These are phyloP conservation scores for Cavia aperea DNA, from an alignment of 2,113 vertebrate species.

Conservation along the genomic window DNA sequence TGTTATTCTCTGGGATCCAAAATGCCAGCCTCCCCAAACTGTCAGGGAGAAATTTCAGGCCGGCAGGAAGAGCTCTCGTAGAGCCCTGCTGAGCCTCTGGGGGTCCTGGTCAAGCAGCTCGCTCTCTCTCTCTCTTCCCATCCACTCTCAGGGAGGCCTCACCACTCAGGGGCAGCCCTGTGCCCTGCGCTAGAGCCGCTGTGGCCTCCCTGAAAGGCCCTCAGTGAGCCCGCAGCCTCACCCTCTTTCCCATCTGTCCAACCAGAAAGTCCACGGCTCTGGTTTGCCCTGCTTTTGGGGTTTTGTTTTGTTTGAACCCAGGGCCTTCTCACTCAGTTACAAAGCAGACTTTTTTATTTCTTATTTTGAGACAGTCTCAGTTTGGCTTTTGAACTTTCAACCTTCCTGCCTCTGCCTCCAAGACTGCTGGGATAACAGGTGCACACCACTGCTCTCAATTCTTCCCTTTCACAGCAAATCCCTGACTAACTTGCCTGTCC, in stretches of 20 bases:
- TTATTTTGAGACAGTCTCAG: background rate
- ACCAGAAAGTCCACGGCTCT: background rate
- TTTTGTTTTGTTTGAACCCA: background rate
- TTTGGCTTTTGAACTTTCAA: background rate
- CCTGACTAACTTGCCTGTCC: background rate
- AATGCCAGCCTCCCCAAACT: background rate
- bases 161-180: background rate
- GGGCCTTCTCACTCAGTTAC: background rate
- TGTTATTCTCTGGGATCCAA: background rate
- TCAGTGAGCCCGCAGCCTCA: background rate
- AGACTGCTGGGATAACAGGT: background rate
- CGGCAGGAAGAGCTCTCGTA: background rate
- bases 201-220: background rate
- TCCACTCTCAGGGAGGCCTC: background rate
- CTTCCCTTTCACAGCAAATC: background rate
- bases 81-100: background rate
- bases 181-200: background rate
- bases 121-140: background rate
- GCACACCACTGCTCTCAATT: background rate
- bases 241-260: background rate
- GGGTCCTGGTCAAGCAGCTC: fast-evolving
- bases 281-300: background rate
- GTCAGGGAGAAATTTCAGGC: background rate
- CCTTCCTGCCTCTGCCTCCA: background rate
- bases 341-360: background rate